Evolutionary conservation across 2,888 invertebrate genomes (phyloP).

Genomic region (Ecdyonurus torrentis): DNA sequence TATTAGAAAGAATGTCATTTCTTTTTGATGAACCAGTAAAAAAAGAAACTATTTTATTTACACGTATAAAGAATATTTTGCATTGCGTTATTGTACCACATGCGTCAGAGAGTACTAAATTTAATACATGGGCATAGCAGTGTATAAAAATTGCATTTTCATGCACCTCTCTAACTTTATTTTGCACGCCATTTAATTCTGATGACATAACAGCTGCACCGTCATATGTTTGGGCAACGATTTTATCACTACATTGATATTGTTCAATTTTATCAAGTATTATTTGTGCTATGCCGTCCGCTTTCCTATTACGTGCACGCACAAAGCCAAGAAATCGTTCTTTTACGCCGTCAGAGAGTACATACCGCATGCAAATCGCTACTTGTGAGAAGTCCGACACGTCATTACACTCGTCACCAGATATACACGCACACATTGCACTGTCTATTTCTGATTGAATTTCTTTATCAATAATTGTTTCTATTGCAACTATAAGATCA

Average conservation of each 20-base stretch:
- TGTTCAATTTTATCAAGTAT: background rate
- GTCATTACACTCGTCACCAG: conserved; percentile 4
- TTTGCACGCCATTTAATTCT: conserved; percentile 4
- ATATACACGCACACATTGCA: background rate
- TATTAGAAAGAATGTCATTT: background rate
- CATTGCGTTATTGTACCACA: background rate
- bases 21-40: conserved; percentile 5
- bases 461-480: background rate
- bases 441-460: conserved; percentile 1
- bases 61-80: conserved; percentile 1
- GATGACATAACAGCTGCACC: conserved; percentile 7
- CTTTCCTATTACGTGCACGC: background rate
- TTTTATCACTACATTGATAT: background rate
- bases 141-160: conserved; percentile 5
- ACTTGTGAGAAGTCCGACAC: conserved; percentile 5
- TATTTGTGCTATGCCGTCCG: background rate
- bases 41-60: conserved; percentile 6
- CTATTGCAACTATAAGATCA: conserved; percentile 2
- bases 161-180: background rate
- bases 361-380: conserved; percentile 3
- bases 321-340: conserved; percentile 5
- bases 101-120: conserved; percentile 5
- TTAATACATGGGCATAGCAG: conserved; percentile 6
- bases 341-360: background rate
- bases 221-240: conserved; percentile 5